Conservation (phyloP, 2,888 invertebrate genomes). For the Scelioninae gen. 1 region DNA sequence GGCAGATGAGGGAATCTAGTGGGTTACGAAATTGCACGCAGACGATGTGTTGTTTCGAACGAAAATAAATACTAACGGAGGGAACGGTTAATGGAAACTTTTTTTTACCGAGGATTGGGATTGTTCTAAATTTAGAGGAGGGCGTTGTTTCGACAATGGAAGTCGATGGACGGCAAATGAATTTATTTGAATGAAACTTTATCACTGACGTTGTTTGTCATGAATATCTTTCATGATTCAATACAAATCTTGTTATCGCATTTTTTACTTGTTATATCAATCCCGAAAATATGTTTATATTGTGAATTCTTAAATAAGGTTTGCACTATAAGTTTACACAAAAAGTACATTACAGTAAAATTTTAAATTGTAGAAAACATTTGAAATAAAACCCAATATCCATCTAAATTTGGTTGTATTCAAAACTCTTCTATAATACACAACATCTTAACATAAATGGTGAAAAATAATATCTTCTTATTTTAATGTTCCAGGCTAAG, state of each 20-base stretch:
- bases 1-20: conserved; percentile 22
- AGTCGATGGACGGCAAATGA: not conserved
- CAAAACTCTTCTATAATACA: no score
- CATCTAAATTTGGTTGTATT: no score
- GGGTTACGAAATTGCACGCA: conserved; percentile 59
- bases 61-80: conserved; percentile 56
- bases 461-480: not conserved
- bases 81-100: conserved; percentile 54
- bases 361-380: no score
- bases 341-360: no score
- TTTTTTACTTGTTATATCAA: no score
- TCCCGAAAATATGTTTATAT: no score
- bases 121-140: conserved; percentile 49
- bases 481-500: conserved; percentile 89
- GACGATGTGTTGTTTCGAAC: conserved; percentile 66
- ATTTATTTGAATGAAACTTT: not conserved
- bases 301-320: no score
- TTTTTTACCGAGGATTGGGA: conserved; percentile 35
- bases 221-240: not conserved
- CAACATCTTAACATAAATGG: no score
- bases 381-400: no score
- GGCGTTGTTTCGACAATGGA: conserved; percentile 33
- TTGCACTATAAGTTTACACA: no score
- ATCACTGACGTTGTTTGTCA: not conserved
- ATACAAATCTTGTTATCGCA: no score